A percentile compares a stretch with the other conserved stretches of the same genome.
phyloP scores from a whole-genome alignment of 2,113 vertebrate species.

The Bothrops jararaca region DNA sequence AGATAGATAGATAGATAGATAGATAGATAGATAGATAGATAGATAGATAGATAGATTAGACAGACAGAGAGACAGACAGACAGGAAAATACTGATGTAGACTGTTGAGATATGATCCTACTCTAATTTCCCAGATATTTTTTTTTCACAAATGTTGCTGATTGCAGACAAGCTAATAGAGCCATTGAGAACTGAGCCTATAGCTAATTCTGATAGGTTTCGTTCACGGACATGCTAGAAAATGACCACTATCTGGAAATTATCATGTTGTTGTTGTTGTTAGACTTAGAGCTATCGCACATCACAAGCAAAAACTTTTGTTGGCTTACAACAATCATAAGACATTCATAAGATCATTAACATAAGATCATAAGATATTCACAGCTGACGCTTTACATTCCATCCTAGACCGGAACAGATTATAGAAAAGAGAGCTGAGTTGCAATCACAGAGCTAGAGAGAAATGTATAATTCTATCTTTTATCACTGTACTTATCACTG shows the following conservation, averaged over 20 bases:
- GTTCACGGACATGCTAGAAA: neutral
- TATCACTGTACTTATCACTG: neutral
- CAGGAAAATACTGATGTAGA: neutral
- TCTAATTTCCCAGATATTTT: neutral
- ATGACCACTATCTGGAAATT: neutral
- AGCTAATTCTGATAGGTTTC: neutral
- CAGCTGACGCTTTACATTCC: neutral
- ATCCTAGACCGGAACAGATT: neutral
- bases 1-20: too few species aligned
- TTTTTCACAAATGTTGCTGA: neutral
- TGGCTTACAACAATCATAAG: neutral
- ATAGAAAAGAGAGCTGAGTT: neutral
- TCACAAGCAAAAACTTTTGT: neutral
- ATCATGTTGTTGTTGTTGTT: neutral
- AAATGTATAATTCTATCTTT: neutral
- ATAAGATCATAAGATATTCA: neutral
- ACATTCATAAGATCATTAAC: neutral
- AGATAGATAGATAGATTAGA: too few species aligned
- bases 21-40: too few species aligned
- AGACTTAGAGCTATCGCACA: neutral
- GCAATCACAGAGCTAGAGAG: neutral
- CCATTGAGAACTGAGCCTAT: neutral
- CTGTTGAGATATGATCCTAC: neutral
- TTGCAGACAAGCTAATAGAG: neutral
- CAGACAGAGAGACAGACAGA: too few species aligned